Evolutionary conservation across 23 tunicate species (phyloP), one percentile per base, ranked within the genome.

Genomic region (Botrylloides violaceus): DNA sequence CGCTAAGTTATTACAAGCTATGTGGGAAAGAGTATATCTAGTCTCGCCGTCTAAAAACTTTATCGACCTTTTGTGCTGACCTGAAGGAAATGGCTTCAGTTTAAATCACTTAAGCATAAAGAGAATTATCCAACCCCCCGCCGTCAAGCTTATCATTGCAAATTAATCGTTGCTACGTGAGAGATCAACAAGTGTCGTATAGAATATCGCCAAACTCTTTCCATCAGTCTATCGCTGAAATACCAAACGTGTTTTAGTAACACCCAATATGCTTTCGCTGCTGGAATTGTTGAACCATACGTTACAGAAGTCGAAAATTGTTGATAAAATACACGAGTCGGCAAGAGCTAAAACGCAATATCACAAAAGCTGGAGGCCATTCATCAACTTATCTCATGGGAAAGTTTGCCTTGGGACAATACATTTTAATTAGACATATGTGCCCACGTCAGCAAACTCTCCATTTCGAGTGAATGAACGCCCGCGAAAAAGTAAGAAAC

Each of bases 311-410:
- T 43, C 53, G 9, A 43, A 9, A 15, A 43, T 43, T 43, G 53
- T 43, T 43, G 53, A 43, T 43, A 43, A 43, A 43, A 43, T 43
- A 43, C 15, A 43, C 15, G 15, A 43, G 53, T 7, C 53, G 12
- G 9, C 53, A 9, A 43, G 9, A 9, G 15, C 53, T 43, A 43
- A 43, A 43, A 7, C 15, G 53, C 15, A 43, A 43, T 15, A 43
- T 43, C 53, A 43, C 12, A 7, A 43, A 7, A 9, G 53, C 53
- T 15, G 53, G 53, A 43, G 15, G 12, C 53, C 53, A 43, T 43
- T 43, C 53, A 43, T 43, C 53, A 43, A 43, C 53, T 43, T 43
- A 43, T 43, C 53, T 43, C 53, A 9, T 43, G 53, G 53, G 53
- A 43, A 43, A 9, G 53, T 43, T 43, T 43, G 53, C 53, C 15